These are phyloP conservation scores for Syngnathus typhle DNA, from an alignment of 2,113 vertebrate species.

Conservation along the genomic window DNA sequence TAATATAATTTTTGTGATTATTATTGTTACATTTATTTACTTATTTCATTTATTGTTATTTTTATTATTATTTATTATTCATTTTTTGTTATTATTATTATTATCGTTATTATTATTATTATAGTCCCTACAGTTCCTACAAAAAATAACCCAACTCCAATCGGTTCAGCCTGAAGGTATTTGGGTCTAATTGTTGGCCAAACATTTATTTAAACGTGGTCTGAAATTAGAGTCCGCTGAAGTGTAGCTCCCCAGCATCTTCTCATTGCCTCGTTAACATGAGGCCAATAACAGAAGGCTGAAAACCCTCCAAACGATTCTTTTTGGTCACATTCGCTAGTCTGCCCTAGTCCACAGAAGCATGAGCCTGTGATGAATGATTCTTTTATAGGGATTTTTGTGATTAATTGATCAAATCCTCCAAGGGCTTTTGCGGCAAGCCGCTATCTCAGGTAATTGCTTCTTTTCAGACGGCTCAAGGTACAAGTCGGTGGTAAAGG, in stretches of 20 bases:
- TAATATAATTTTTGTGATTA: no score
- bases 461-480: slow-evolving; percentile 65
- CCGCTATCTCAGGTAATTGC: slow-evolving; percentile 48
- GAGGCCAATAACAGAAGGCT: not conserved
- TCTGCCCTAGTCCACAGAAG: slow-evolving; percentile 33
- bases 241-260: not conserved
- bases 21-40: no score
- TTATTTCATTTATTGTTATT: no score
- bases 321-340: slow-evolving; percentile 1
- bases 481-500: slow-evolving; percentile 48
- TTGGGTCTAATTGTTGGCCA: not conserved
- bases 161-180: not conserved
- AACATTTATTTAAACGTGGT: not conserved
- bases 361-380: slow-evolving; percentile 58
- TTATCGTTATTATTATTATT: no score
- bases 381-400: slow-evolving; percentile 34
- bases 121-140: not conserved
- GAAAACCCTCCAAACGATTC: slow-evolving; percentile 1
- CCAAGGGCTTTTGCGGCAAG: slow-evolving; percentile 44
- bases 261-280: not conserved
- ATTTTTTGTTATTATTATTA: no score
- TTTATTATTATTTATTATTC: no score
- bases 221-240: not conserved
- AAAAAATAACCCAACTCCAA: not conserved
- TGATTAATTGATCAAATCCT: slow-evolving; percentile 62